phyloP scores from a whole-genome alignment of 2,113 vertebrate genomes.

The Leiothrix lutea region DNA sequence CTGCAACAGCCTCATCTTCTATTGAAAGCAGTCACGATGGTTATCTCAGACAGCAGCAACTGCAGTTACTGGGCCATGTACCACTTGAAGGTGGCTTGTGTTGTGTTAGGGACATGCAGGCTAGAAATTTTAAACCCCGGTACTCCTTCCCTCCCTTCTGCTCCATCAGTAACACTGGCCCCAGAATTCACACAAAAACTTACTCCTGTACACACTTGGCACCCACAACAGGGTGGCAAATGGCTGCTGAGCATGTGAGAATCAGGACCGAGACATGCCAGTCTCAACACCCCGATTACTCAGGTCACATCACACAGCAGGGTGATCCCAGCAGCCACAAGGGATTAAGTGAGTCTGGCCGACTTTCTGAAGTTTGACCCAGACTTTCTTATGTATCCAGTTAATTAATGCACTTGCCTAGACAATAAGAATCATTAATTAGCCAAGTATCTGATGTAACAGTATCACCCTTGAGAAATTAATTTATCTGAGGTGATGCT shows the following conservation, averaged over 20 bases:
- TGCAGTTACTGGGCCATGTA: not conserved
- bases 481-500: not conserved
- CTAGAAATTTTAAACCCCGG: not conserved
- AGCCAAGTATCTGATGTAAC: not conserved
- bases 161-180: not conserved
- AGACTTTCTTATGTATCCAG: not conserved
- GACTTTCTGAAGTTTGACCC: constrained; percentile 39
- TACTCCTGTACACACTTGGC: not conserved
- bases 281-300: not conserved
- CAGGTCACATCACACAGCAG: constrained; percentile 1
- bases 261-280: not conserved
- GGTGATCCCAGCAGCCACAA: constrained; percentile 10
- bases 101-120: not conserved
- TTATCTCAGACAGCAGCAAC: not conserved
- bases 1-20: not conserved
- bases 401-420: constrained; percentile 5
- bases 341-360: constrained; percentile 11
- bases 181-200: not conserved
- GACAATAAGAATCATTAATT: not conserved
- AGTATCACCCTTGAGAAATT: not conserved
- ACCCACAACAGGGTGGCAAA: not conserved
- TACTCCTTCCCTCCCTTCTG: not conserved
- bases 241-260: not conserved
- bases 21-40: not conserved
- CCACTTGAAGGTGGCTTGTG: not conserved